phyloP scores from a whole-genome alignment of 2,888 invertebrate species.

The Seira ritae region DNA sequence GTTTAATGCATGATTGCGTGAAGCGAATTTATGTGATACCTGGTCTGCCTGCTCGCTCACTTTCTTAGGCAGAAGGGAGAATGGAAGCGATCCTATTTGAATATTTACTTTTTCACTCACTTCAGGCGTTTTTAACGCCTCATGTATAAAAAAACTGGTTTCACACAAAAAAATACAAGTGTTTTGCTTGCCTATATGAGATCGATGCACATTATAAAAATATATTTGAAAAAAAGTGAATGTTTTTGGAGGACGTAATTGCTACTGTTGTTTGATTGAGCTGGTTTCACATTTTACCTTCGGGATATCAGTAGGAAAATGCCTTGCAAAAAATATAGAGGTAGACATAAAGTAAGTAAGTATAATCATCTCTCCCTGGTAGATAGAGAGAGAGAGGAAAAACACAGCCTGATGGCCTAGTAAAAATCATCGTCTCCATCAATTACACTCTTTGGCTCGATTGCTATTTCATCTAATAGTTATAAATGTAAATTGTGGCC shows the following conservation, averaged over 20 bases:
- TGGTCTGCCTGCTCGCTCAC: conserved; percentile 43
- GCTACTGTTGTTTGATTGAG: conserved; percentile 63
- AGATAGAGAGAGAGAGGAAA: too few species aligned
- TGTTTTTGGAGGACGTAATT: conserved; percentile 60
- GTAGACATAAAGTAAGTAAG: neutral
- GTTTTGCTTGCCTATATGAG: too few species aligned
- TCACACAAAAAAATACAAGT: conserved; percentile 22
- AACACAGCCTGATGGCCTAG: too few species aligned
- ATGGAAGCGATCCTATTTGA: conserved; percentile 37
- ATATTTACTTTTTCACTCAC: conserved; percentile 52
- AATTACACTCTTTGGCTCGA: too few species aligned
- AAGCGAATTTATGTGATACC: conserved; percentile 25
- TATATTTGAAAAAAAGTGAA: conserved; percentile 44
- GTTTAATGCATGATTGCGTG: conserved; percentile 49
- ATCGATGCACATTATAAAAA: too few species aligned
- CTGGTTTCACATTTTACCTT: conserved; percentile 57
- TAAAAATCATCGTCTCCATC: too few species aligned
- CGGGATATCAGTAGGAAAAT: conserved; percentile 44
- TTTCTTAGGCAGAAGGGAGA: conserved; percentile 40
- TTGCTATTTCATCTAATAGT: too few species aligned
- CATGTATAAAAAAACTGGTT: conserved; percentile 57
- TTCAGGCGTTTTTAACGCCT: conserved; percentile 46
- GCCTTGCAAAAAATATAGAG: conserved; percentile 28
- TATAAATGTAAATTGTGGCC: too few species aligned
- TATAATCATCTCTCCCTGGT: conserved; percentile 2